phyloP scores from a whole-genome alignment of 2,113 vertebrate species.

The Oryzias curvinotus region DNA sequence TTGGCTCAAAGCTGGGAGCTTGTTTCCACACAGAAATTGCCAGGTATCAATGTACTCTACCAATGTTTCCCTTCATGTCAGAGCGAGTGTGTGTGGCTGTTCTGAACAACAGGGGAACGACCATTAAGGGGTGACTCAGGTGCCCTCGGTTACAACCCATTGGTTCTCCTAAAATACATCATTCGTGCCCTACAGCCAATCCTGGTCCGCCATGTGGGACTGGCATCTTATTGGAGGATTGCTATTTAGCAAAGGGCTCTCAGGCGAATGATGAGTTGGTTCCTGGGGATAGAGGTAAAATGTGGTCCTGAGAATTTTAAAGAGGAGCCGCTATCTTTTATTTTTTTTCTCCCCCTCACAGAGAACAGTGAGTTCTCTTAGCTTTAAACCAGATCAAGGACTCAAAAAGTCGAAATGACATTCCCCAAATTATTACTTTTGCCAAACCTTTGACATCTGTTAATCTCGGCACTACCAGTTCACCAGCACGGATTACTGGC shows the following conservation, averaged over 20 bases:
- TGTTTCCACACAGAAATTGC: slow-evolving; percentile 32
- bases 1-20: slow-evolving; percentile 31
- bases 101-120: slow-evolving; percentile 57
- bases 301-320: slow-evolving; percentile 16
- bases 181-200: slow-evolving; percentile 75
- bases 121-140: slow-evolving; percentile 68
- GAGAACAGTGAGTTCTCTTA: background rate
- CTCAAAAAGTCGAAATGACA: too few species aligned
- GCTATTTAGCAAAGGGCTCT: slow-evolving; percentile 77
- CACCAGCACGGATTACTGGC: slow-evolving; percentile 9
- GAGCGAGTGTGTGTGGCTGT: slow-evolving; percentile 15
- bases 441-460: too few species aligned
- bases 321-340: slow-evolving; percentile 31
- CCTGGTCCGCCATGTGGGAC: slow-evolving; percentile 75
- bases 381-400: too few species aligned
- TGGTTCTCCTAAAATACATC: slow-evolving; percentile 73
- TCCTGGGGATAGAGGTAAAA: slow-evolving; percentile 55
- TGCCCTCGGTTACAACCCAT: slow-evolving; percentile 64
- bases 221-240: slow-evolving; percentile 71
- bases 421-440: too few species aligned
- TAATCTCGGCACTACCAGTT: background rate
- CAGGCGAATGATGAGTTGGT: slow-evolving; percentile 71
- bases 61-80: slow-evolving; percentile 3
- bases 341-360: background rate
- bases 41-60: slow-evolving; percentile 33